Conservation (phyloP, 2,888 invertebrate genomes). For the Caenorhabditis sinica region DNA sequence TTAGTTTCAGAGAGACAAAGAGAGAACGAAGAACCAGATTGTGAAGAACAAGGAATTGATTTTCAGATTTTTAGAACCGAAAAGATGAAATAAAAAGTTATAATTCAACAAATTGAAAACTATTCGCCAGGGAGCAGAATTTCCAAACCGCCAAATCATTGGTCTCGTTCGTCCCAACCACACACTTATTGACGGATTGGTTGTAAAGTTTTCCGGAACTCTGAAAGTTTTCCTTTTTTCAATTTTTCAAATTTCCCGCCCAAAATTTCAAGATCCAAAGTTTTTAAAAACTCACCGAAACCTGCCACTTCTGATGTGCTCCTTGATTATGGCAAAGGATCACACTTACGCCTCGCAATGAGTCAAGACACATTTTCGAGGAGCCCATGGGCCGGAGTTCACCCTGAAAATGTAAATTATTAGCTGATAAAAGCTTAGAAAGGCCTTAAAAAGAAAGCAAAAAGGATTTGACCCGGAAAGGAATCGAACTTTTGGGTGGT, state of each 20-base stretch:
- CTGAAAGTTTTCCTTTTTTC: slow-evolving; percentile 51
- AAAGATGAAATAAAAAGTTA: slow-evolving; percentile 3
- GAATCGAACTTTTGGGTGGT: background rate
- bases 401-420: slow-evolving; percentile 84
- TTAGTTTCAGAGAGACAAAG: slow-evolving; percentile 29
- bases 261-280: no score
- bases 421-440: background rate
- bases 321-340: slow-evolving; percentile 95
- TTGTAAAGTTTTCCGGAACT: slow-evolving; percentile 69
- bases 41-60: background rate
- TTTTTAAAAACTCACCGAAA: slow-evolving; percentile 67
- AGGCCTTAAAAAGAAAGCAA: background rate
- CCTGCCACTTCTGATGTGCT: slow-evolving; percentile 93
- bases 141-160: slow-evolving; percentile 49
- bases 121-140: slow-evolving; percentile 59
- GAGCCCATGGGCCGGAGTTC: slow-evolving; percentile 92
- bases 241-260: background rate
- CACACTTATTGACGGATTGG: slow-evolving; percentile 64
- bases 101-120: slow-evolving; percentile 62
- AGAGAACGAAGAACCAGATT: slow-evolving; percentile 12
- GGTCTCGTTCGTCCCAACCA: slow-evolving; percentile 47
- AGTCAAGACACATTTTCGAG: slow-evolving; percentile 90
- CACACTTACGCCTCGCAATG: slow-evolving; percentile 88
- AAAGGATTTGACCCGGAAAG: background rate
- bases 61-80: background rate